Conservation (phyloP, 2,797 vertebrate genomes). For the Xiphorhynchus erythropygius region DNA sequence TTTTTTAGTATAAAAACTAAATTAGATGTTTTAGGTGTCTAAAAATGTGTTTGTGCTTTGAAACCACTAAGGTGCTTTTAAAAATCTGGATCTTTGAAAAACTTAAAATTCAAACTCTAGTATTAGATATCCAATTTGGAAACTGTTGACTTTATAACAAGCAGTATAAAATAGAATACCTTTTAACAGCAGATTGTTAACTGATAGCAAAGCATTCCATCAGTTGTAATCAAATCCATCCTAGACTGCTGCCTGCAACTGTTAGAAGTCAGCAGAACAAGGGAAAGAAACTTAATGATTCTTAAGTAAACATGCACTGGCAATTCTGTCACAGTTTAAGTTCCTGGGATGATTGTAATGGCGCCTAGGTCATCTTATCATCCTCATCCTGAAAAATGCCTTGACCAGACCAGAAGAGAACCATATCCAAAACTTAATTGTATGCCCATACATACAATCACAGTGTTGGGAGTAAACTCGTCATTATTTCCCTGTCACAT, state of each 20-base stretch:
- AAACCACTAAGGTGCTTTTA: background rate
- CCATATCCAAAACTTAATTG: background rate
- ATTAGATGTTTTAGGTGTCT: background rate
- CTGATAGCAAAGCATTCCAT: fast-evolving
- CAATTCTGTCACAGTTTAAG: background rate
- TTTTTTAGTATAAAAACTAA: background rate
- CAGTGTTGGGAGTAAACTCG: background rate
- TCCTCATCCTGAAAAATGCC: background rate
- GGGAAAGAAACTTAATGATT: background rate
- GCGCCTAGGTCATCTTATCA: background rate
- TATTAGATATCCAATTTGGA: background rate
- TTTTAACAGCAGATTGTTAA: background rate
- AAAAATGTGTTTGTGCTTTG: background rate
- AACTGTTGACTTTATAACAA: background rate
- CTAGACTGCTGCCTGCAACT: background rate
- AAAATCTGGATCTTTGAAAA: background rate
- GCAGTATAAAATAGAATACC: background rate
- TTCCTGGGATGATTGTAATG: background rate
- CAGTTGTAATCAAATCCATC: background rate
- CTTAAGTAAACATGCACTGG: background rate
- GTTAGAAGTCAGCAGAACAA: background rate
- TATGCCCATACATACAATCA: background rate
- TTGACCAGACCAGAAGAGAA: background rate
- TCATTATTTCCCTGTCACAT: fast-evolving
- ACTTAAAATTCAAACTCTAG: background rate